A percentile compares a stretch with the other conserved stretches of the same genome.
Evolutionary conservation across 2,888 invertebrate genomes (phyloP).

Genomic region (Argyresthia goedartella): DNA sequence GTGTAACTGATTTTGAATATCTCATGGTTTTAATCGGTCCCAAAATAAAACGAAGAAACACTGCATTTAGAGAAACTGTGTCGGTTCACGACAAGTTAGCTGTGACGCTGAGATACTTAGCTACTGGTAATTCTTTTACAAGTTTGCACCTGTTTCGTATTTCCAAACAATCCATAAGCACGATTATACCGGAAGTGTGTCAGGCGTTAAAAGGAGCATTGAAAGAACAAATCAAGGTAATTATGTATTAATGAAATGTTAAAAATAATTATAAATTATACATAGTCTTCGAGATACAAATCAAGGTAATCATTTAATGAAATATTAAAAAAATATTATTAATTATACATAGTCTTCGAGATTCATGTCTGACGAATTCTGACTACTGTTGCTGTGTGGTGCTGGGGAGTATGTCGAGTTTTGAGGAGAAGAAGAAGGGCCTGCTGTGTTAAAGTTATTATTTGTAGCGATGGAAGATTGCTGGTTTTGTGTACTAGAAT

Average conservation of each 20-base stretch:
- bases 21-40: constrained; percentile 5
- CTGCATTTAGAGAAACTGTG: background rate
- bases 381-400: no score
- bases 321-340: no score
- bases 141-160: background rate
- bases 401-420: background rate
- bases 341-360: no score
- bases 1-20: constrained; percentile 9
- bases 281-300: no score
- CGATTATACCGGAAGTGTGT: constrained; percentile 1
- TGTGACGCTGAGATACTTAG: constrained; percentile 1
- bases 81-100: background rate
- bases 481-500: constrained; percentile 1
- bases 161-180: constrained; percentile 1
- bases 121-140: constrained; percentile 2
- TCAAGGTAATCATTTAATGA: no score
- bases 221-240: constrained; percentile 1
- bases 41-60: background rate
- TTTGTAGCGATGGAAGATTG: constrained; percentile 1
- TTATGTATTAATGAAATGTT: background rate
- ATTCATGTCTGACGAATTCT: no score
- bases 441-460: background rate
- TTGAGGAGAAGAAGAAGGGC: constrained; percentile 3
- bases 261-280: background rate
- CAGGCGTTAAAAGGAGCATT: background rate